Evolutionary conservation across 1,140 invertebrate species (phyloP).

Genomic region (Copidosoma floridanum): DNA sequence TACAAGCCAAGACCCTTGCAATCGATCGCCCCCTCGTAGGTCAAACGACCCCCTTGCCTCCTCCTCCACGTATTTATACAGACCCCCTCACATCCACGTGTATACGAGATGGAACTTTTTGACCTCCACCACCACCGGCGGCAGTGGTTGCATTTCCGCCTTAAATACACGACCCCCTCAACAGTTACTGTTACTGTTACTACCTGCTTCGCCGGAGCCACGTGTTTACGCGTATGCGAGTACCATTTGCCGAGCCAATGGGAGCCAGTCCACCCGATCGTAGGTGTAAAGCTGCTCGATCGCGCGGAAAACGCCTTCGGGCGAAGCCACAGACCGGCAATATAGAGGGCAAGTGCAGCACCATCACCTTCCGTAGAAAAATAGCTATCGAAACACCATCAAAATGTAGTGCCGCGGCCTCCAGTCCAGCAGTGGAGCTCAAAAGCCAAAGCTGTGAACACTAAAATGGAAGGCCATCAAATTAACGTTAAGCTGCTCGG

Average conservation of each 20-base stretch:
- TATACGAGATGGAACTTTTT: not conserved
- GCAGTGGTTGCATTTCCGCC: too few species aligned
- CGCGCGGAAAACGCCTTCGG: not conserved
- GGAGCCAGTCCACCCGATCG: not conserved
- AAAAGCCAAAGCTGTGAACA: slow-evolving; percentile 19
- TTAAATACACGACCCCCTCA: not conserved
- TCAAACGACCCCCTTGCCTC: not conserved
- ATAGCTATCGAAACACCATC: slow-evolving; percentile 1
- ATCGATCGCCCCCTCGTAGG: too few species aligned
- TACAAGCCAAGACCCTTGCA: too few species aligned
- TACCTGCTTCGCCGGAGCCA: not conserved
- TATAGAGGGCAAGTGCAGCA: too few species aligned
- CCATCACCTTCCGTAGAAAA: too few species aligned
- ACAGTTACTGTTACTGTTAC: slow-evolving; percentile 23
- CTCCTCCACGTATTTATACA: not conserved
- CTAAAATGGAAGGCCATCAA: slow-evolving; percentile 1
- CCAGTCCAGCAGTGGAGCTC: too few species aligned
- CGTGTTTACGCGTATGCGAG: slow-evolving; percentile 1
- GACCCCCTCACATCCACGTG: not conserved
- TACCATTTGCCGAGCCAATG: not conserved
- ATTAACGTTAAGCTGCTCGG: too few species aligned
- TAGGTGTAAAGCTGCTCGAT: slow-evolving; percentile 4
- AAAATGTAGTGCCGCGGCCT: too few species aligned
- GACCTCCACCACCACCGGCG: too few species aligned
- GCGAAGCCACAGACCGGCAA: too few species aligned